Evolutionary conservation across 2,888 invertebrate genomes (phyloP).

Genomic region (Lasius platythorax): DNA sequence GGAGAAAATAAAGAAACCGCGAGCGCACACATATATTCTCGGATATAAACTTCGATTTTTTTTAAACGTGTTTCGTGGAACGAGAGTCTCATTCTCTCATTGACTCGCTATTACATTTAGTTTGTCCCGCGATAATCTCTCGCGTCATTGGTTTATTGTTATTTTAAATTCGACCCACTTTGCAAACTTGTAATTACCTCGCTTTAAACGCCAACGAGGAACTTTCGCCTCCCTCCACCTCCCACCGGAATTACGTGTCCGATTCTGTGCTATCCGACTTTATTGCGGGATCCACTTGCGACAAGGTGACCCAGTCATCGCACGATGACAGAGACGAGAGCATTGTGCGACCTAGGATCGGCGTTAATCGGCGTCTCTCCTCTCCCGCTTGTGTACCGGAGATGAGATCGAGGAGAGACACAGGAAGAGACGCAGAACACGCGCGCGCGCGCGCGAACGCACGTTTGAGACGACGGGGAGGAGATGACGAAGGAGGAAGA

Average conservation of each 20-base stretch:
- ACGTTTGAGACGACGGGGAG: background rate
- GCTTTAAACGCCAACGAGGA: background rate
- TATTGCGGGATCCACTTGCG: constrained; percentile 63
- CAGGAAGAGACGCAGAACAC: constrained; percentile 32
- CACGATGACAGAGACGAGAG: constrained; percentile 72
- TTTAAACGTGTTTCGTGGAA: background rate
- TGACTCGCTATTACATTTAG: background rate
- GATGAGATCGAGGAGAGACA: constrained; percentile 69
- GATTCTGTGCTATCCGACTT: constrained; percentile 45
- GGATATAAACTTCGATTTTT: background rate
- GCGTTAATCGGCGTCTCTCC: constrained; percentile 73
- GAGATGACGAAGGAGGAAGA: constrained; percentile 32
- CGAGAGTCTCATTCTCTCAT: background rate
- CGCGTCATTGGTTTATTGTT: background rate
- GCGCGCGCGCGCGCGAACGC: constrained; percentile 29
- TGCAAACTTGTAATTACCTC: constrained; percentile 28
- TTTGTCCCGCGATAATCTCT: background rate
- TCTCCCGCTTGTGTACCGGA: constrained; percentile 65
- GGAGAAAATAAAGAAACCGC: background rate
- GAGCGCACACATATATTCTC: background rate
- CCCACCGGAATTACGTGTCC: background rate
- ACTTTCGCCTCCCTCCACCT: background rate
- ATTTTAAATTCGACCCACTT: constrained; percentile 19
- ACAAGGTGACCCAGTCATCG: constrained; percentile 75
- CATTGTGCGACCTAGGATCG: constrained; percentile 71